Percentiles rank a stretch among this genome's conserved stretches.
phyloP scores from a whole-genome alignment of 2,797 vertebrate species.

The Rhinogobio ventralis region DNA sequence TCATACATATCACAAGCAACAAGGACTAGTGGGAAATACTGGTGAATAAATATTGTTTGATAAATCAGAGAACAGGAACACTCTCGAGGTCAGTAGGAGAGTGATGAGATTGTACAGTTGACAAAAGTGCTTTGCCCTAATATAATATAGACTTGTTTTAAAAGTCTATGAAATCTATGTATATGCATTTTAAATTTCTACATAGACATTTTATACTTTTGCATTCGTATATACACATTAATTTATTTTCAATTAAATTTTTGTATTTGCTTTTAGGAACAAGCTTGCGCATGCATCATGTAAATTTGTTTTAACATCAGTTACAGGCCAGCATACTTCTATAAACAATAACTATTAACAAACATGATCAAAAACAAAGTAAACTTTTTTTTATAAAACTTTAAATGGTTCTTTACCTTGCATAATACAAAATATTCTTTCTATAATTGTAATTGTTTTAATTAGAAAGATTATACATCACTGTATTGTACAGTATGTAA shows the following conservation, averaged over 20 bases:
- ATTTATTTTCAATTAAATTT: background rate
- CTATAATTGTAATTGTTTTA: background rate
- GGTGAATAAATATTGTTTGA: constrained; percentile 48
- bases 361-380: background rate
- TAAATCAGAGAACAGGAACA: constrained; percentile 20
- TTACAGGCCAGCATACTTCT: background rate
- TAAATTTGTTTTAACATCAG: background rate
- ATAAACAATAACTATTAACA: background rate
- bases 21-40: constrained; percentile 38
- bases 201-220: background rate
- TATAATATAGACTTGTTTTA: background rate
- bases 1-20: constrained; percentile 35
- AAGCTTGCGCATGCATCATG: background rate
- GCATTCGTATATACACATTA: background rate
- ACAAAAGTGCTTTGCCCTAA: constrained; percentile 8
- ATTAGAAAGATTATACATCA: background rate
- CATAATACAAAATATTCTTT: background rate
- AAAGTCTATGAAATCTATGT: background rate
- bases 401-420: background rate
- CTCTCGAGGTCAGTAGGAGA: constrained; percentile 52
- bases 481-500: background rate
- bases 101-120: background rate
- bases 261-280: background rate
- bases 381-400: background rate
- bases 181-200: background rate